Evolutionary conservation across 2,113 vertebrate genomes (phyloP), one percentile per base, ranked within the genome.

Genomic region (Perognathus longimembris): DNA sequence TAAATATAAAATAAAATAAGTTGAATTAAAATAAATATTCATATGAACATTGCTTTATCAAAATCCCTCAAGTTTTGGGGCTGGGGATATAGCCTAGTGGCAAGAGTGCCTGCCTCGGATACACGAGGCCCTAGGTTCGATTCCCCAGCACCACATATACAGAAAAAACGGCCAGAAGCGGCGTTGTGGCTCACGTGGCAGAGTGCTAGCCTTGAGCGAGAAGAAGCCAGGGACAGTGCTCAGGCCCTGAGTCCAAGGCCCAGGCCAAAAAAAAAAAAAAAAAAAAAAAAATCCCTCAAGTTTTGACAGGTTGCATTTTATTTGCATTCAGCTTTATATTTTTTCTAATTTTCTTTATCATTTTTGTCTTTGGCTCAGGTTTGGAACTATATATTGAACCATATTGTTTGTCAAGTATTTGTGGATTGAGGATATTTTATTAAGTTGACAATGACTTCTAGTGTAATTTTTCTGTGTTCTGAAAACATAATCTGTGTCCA

Each of bases 1-100:
- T 45, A 45, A 11, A 45, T 64, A 42, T n/a, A n/a, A n/a, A n/a
- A n/a, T n/a, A n/a, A n/a, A n/a, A n/a, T n/a, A n/a, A n/a, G n/a
- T n/a, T 36, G 45, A 81, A 84, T 32, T n/a, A 54, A 87, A 50
- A 22, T 75, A 92, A 82, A 30, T 74, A 59, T 93, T 24, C 36
- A 14, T 67, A 30, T 74, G 61, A 74, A 40, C 2, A 90, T 40
- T 73, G 12, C 15, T 66, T 71, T 73, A 15, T 24, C 54, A 66
- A 7, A 8, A 66, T 77, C n/a, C 24, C 20, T 91, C 24, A 78
- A 57, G 28, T 77, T 77, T 71, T 57, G 18, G n/a, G n/a, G n/a
- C n/a, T n/a, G n/a, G n/a, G n/a, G n/a, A n/a, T n/a, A n/a, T n/a
- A n/a, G n/a, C n/a, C n/a, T n/a, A n/a, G n/a, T n/a, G n/a, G n/a